Evolutionary conservation across 2,888 invertebrate genomes (phyloP).

Genomic region (Malthinus seriepunctatus): DNA sequence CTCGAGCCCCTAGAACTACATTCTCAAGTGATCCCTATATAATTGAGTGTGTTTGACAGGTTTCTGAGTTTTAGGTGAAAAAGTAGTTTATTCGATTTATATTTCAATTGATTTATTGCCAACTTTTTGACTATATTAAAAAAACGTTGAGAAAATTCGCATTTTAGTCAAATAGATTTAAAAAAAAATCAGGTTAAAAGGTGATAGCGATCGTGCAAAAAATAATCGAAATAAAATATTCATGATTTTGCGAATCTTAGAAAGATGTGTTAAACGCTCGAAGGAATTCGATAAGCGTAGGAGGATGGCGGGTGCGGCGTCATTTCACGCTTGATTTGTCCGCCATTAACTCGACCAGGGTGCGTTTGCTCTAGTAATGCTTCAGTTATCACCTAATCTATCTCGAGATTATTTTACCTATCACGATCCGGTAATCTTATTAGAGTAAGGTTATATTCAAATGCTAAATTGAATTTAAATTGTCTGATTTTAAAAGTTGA

Average conservation of each 20-base stretch:
- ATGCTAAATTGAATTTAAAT: conserved; percentile 9
- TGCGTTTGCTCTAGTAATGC: conserved; percentile 11
- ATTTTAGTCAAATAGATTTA: neutral
- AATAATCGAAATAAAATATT: conserved; percentile 21
- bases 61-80: conserved; percentile 17
- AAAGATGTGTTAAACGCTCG: conserved; percentile 28
- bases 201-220: neutral
- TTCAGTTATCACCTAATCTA: conserved; percentile 25
- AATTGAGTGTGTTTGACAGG: conserved; percentile 27
- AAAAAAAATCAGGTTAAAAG: neutral
- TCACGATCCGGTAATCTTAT: conserved; percentile 19
- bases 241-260: conserved; percentile 17
- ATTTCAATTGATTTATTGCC: conserved; percentile 15
- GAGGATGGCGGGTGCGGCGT: conserved; percentile 23
- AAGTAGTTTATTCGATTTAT: conserved; percentile 19
- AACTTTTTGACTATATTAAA: neutral
- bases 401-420: conserved; percentile 25
- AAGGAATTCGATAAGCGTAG: conserved; percentile 22
- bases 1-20: conserved; percentile 20
- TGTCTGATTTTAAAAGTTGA: neutral
- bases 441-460: conserved; percentile 13
- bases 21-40: conserved; percentile 25
- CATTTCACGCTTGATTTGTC: conserved; percentile 35
- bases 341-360: conserved; percentile 25
- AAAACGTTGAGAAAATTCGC: neutral